These are phyloP conservation scores for Sardina pilchardus DNA, from an alignment of 2,113 vertebrate genomes.

Conservation along the genomic window DNA sequence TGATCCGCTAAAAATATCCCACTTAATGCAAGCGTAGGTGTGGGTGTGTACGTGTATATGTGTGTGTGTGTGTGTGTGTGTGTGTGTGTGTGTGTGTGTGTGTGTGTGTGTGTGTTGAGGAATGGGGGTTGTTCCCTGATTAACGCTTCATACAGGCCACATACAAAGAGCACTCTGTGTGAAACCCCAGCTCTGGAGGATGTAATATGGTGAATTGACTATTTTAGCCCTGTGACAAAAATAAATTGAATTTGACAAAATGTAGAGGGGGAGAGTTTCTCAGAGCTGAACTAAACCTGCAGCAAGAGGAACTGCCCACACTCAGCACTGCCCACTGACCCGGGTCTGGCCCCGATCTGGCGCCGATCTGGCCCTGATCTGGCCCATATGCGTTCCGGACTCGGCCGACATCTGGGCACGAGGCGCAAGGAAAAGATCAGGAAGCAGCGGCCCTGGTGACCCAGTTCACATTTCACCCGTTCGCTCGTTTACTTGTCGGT, in stretches of 20 bases:
- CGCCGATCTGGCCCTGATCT: no score
- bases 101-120: slow-evolving; percentile 12
- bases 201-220: slow-evolving; percentile 35
- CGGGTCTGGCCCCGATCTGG: background rate
- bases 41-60: background rate
- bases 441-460: background rate
- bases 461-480: background rate
- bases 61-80: background rate
- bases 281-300: slow-evolving; percentile 16
- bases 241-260: slow-evolving; percentile 37
- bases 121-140: slow-evolving; percentile 17
- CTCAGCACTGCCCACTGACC: background rate
- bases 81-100: background rate
- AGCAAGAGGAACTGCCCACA: background rate
- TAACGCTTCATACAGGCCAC: slow-evolving; percentile 32
- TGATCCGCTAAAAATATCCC: slow-evolving; percentile 44
- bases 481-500: background rate
- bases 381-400: background rate
- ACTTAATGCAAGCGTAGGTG: slow-evolving; percentile 16
- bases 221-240: slow-evolving; percentile 45
- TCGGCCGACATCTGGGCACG: background rate
- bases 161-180: slow-evolving; percentile 43
- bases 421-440: background rate
- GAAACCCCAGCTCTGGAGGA: slow-evolving; percentile 16
- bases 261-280: background rate